A percentile compares a stretch with the other conserved stretches of the same genome.
Evolutionary conservation across 1,140 invertebrate species (phyloP).

Genomic region (Druon quercuslanigerum): DNA sequence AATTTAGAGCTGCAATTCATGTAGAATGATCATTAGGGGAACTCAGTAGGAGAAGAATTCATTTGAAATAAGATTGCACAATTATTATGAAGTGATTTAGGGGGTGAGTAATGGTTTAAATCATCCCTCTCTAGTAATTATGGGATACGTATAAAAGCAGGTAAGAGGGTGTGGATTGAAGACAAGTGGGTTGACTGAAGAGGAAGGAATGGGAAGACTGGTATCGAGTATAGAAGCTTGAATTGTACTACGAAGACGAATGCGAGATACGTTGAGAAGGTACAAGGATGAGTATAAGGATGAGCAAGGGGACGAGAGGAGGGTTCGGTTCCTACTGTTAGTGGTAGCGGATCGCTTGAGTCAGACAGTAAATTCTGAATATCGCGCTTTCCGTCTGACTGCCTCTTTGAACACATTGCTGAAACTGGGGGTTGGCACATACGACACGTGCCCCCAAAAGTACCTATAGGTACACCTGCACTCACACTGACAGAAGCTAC

Average conservation of each 20-base stretch:
- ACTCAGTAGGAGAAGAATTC: not conserved
- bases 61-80: not conserved
- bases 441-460: not conserved
- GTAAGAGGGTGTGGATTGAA: slow-evolving; percentile 32
- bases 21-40: not conserved
- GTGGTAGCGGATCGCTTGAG: slow-evolving; percentile 31
- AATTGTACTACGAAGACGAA: slow-evolving; percentile 23
- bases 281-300: not conserved
- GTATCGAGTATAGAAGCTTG: slow-evolving; percentile 13
- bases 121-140: slow-evolving; percentile 1
- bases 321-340: not conserved
- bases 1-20: slow-evolving; percentile 7
- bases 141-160: slow-evolving; percentile 1
- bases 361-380: slow-evolving; percentile 44
- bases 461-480: slow-evolving; percentile 3
- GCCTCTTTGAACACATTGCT: slow-evolving; percentile 31
- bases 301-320: not conserved
- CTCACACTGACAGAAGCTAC: not conserved
- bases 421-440: not conserved
- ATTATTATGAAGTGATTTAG: slow-evolving; percentile 22
- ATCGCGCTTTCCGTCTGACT: slow-evolving; percentile 35
- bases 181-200: slow-evolving; percentile 28
- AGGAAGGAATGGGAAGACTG: slow-evolving; percentile 12
- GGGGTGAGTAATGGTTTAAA: slow-evolving; percentile 18
- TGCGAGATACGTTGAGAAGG: slow-evolving; percentile 19